These are phyloP conservation scores for Abrostola triplasia DNA, from an alignment of 2,888 invertebrate genomes.

Conservation along the genomic window DNA sequence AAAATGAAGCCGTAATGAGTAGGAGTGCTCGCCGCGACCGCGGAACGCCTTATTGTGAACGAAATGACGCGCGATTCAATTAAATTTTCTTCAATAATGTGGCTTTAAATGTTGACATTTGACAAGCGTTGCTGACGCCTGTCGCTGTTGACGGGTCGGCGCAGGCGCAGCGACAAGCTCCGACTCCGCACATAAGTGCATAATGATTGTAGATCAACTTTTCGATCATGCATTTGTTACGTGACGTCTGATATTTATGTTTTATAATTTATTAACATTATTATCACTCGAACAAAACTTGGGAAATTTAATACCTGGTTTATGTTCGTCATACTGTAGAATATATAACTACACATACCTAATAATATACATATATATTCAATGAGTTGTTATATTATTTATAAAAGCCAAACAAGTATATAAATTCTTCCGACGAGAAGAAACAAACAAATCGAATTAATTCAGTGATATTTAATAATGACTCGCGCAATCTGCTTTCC, in stretches of 20 bases:
- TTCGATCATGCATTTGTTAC: constrained; percentile 47
- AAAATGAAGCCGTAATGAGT: constrained; percentile 87
- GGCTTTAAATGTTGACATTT: constrained; percentile 81
- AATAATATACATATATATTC: too few relatives aligned
- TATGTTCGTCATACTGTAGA: too few relatives aligned
- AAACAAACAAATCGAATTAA: background rate
- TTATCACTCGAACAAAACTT: too few relatives aligned
- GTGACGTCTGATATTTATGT: constrained; percentile 7
- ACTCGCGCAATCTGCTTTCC: background rate
- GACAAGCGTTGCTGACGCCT: constrained; percentile 84
- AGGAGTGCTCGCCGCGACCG: constrained; percentile 61
- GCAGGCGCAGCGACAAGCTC: constrained; percentile 44
- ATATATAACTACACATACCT: too few relatives aligned
- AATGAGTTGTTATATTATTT: too few relatives aligned
- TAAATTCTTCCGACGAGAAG: background rate
- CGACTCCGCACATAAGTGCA: constrained; percentile 42
- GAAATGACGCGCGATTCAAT: constrained; percentile 83
- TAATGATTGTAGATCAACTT: constrained; percentile 42
- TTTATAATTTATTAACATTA: constrained; percentile 7
- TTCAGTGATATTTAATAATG: background rate
- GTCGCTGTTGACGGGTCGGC: constrained; percentile 63
- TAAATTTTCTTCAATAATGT: constrained; percentile 83
- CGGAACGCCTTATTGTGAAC: constrained; percentile 66
- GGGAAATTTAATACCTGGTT: too few relatives aligned
- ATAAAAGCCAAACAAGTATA: background rate